Base-by-base conservation (phyloP, 2,113 vertebrate species). In the Malurus elegans region DNA sequence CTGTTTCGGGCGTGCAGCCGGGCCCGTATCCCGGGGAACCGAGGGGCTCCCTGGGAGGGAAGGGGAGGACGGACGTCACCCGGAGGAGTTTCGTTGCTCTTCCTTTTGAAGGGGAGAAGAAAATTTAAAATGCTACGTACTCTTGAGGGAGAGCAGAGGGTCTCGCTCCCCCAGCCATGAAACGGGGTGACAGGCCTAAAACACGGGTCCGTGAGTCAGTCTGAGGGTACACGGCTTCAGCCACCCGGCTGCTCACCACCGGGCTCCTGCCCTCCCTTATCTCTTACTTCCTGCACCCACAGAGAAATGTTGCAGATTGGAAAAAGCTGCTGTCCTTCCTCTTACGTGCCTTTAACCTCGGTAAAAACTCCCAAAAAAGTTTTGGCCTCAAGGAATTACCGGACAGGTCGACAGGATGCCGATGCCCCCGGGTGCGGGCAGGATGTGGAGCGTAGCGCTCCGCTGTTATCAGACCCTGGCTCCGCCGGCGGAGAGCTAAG, bases 391-490 rank as follows among this genome's bases (percentile, higher is more conserved):
- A 47, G 74, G 45, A 79, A 75, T 75, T 38, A 53, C 36, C 3
- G 34, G 29, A 12, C 28, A n/a, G 58, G 34, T 8, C 14, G 34
- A 24, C 21, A 53, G 57, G 71, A 60, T 17, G 36, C n/a, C 29
- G 47, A 18, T 88, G 71, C 85, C 80, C 47, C 72, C 14, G 28
- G 73, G 69, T 78, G 50, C 60, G 29, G 32, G 53, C 47, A 56
- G 79, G 80, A 80, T 47, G 84, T 26, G 12, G 58, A 26, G 23
- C 5, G 47, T 8, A 18, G 65, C 32, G 8, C 92, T 97, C n/a
- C 9, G 23, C 83, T 89, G 96, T 98, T 98, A 98, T 98, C 98
- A 97, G 89, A 51, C 58, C 93, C 69, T 9, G 84, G 87, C 92
- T 95, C 71, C 6, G 40, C 50, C 19, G 31, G 12, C 21, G 11